These are phyloP conservation scores for Zaprionus nigranus DNA, from an alignment of 1,140 invertebrate genomes.

Conservation along the genomic window DNA sequence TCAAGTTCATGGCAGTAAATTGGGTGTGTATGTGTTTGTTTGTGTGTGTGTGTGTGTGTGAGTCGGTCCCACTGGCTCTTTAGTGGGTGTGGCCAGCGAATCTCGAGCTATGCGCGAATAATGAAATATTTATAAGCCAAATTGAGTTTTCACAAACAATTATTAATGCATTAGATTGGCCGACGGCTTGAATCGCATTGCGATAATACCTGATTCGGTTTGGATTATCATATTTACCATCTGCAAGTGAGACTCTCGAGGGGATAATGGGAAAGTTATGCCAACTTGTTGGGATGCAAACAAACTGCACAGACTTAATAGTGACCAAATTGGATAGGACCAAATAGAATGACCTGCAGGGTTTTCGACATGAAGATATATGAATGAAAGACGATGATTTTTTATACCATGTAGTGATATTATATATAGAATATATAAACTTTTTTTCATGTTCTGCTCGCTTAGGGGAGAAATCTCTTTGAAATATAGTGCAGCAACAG, in stretches of 20 bases:
- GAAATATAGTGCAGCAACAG: no score
- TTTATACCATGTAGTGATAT: not conserved
- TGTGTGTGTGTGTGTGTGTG: slow-evolving; percentile 20
- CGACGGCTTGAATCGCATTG: slow-evolving; percentile 57
- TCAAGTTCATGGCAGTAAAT: slow-evolving; percentile 70
- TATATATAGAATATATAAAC: no score
- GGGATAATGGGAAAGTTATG: slow-evolving; percentile 12
- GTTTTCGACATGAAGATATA: not conserved
- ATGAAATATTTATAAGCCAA: slow-evolving; percentile 79
- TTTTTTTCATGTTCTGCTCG: no score
- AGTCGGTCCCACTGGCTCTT: slow-evolving; percentile 23
- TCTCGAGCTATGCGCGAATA: slow-evolving; percentile 59
- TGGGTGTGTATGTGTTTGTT: not conserved
- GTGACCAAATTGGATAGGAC: not conserved
- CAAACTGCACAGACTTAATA: slow-evolving; percentile 2
- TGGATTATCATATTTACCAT: slow-evolving; percentile 26
- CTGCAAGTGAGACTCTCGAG: not conserved
- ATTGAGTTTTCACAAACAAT: slow-evolving; percentile 78
- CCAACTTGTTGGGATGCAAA: slow-evolving; percentile 20
- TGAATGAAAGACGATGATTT: not conserved
- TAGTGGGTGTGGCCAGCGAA: slow-evolving; percentile 42
- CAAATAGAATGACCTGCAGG: not conserved
- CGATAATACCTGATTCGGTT: slow-evolving; percentile 13
- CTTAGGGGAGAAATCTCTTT: no score
- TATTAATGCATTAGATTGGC: slow-evolving; percentile 56